phyloP scores from a whole-genome alignment of 2,888 invertebrate species.

The Apomyelois bistriatella region DNA sequence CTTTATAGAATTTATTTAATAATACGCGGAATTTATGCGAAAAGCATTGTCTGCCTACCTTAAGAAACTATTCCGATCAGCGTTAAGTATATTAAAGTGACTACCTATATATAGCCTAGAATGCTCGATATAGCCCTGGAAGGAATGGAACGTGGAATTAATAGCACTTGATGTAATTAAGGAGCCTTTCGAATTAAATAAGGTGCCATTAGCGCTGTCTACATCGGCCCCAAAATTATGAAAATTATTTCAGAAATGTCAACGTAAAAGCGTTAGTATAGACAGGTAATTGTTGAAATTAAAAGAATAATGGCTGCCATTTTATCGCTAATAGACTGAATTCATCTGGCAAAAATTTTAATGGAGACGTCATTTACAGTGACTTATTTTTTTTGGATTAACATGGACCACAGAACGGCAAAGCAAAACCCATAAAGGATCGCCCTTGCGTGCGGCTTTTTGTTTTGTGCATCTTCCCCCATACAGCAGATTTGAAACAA shows the following conservation, averaged over 20 bases:
- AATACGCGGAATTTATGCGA: no score
- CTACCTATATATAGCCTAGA: constrained; percentile 18
- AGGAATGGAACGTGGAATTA: constrained; percentile 61
- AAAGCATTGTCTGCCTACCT: no score
- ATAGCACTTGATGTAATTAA: constrained; percentile 68
- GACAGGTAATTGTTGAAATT: constrained; percentile 41
- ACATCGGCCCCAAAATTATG: constrained; percentile 40
- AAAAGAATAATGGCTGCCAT: constrained; percentile 21
- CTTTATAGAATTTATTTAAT: no score
- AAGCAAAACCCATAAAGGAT: no score
- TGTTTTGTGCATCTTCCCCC: no score
- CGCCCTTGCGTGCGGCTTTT: no score
- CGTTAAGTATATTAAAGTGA: neutral
- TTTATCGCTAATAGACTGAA: constrained; percentile 12
- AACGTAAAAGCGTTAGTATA: constrained; percentile 50
- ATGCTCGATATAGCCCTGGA: constrained; percentile 40
- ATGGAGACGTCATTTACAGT: neutral
- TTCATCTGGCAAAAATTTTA: constrained; percentile 1
- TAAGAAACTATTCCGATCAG: no score
- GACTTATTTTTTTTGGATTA: neutral
- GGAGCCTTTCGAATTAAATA: constrained; percentile 55
- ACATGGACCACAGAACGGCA: no score
- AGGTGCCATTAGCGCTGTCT: constrained; percentile 54
- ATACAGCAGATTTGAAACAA: no score
- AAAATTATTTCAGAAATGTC: constrained; percentile 51